Percentiles rank a stretch among this genome's conserved stretches.
Evolutionary conservation across 1,140 invertebrate species (phyloP).

Genomic region (Anadara kagoshimensis): DNA sequence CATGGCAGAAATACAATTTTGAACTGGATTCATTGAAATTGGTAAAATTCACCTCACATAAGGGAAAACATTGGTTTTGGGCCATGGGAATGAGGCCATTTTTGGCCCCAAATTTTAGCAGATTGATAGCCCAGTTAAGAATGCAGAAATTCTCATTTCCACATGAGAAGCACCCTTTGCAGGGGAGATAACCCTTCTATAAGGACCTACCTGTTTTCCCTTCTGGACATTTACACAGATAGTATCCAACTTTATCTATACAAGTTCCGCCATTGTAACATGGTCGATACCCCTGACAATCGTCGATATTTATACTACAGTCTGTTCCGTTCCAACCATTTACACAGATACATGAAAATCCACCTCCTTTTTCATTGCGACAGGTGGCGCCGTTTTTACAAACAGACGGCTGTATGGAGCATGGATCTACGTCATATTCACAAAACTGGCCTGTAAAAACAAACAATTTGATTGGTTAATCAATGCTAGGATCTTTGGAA

Average conservation of each 20-base stretch:
- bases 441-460: constrained; percentile 43
- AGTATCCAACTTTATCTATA: constrained; percentile 96
- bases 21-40: too few species aligned
- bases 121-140: too few species aligned
- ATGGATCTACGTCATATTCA: constrained; percentile 62
- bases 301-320: constrained; percentile 91
- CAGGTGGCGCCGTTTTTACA: constrained; percentile 68
- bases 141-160: too few species aligned
- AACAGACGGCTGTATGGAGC: constrained; percentile 37
- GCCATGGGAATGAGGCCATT: too few species aligned
- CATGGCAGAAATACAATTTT: too few species aligned
- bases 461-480: not conserved
- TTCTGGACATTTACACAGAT: constrained; percentile 94
- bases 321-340: constrained; percentile 93
- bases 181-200: too few species aligned
- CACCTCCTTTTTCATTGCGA: constrained; percentile 46
- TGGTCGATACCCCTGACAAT: constrained; percentile 71
- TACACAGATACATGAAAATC: constrained; percentile 94
- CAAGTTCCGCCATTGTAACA: constrained; percentile 98
- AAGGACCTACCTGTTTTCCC: constrained; percentile 89
- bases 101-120: too few species aligned
- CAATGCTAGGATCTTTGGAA: too few species aligned
- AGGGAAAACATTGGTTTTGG: too few species aligned
- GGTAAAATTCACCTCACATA: too few species aligned
- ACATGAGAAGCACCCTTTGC: too few species aligned